phyloP scores from a whole-genome alignment of 2,113 vertebrate species.

The Tiliqua scincoides region DNA sequence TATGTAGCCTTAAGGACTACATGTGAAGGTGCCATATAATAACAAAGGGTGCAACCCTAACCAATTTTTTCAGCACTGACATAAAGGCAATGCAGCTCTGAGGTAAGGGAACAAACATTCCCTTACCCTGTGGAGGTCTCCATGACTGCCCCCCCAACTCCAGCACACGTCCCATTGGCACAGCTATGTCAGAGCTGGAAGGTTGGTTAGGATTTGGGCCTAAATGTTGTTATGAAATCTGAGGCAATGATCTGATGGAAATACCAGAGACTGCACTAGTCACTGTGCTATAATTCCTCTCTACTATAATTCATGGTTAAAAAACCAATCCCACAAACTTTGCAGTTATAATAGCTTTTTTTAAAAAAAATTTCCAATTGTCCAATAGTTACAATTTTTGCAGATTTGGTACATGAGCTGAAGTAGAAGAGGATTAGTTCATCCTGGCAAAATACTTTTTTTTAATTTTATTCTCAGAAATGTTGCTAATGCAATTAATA shows the following conservation, averaged over 20 bases:
- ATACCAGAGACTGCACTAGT: neutral
- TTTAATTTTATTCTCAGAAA: constrained; percentile 32
- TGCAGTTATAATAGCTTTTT: neutral
- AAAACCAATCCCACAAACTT: neutral
- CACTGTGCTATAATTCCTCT: neutral
- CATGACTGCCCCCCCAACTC: too few relatives aligned
- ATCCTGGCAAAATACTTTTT: constrained; percentile 20
- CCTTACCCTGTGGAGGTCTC: too few relatives aligned
- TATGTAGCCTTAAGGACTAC: too few relatives aligned
- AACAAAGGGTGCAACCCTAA: too few relatives aligned
- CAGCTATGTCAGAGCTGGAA: too few relatives aligned
- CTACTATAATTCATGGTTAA: neutral
- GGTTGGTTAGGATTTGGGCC: too few relatives aligned
- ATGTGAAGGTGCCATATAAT: too few relatives aligned
- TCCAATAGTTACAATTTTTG: neutral
- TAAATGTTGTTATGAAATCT: neutral
- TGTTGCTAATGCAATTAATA: constrained; percentile 37
- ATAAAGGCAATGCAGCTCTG: too few relatives aligned
- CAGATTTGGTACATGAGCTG: neutral
- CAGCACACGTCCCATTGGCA: too few relatives aligned
- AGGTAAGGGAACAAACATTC: too few relatives aligned
- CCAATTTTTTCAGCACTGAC: too few relatives aligned
- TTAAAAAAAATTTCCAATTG: neutral
- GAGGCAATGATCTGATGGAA: neutral
- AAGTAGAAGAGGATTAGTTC: constrained; percentile 18